Base-by-base conservation (phyloP, 2,888 invertebrate genomes). In the Plusia festucae region DNA sequence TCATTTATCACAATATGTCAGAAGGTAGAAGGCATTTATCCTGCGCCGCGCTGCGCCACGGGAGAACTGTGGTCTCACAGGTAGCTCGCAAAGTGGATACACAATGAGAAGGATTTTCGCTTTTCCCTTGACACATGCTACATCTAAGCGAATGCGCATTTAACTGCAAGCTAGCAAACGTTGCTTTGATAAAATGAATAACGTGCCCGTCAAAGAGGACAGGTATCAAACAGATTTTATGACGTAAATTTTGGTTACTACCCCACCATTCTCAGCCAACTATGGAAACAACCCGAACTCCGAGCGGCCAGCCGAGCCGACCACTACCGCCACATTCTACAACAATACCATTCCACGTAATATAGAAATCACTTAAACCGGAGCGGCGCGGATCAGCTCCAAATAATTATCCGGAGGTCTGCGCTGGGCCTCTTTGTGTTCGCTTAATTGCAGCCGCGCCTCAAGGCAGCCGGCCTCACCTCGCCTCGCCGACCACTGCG, bases 321-420 rank as follows among this genome's bases (percentile, higher is more conserved):
- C 40, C 6, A 40, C 34, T 13, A 13, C n/a, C 2, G 40, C n/a
- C n/a, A 40, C 4, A 40, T 40, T 40, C 15, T 34, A 15, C 13
- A 34, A 15, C 4, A 15, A 2, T n/a, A n/a, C 40, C n/a, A 40
- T 15, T n/a, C n/a, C 40, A 6, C n/a, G n/a, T n/a, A 15, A 0
- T 40, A 13, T 15, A 32, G 32, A 34, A 15, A 5, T 27, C 27
- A 27, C 34, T 34, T 34, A n/a, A 40, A n/a, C 40, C 5, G 5
- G 40, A 16, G 58, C 59, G 57, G 24, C 55, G 51, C 49, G 59
- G 77, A 78, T 69, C 54, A 75, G 54, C 44, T 66, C 52, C 68
- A 67, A 65, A 68, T 79, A 79, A 79, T 79, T 76, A 78, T 80
- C 80, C 80, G 79, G 78, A 52, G 55, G 71, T 53, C 59, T 53